A percentile compares a stretch with the other conserved stretches of the same genome.
Evolutionary conservation across 2,888 invertebrate species (phyloP).

Genomic region (Acronicta aceris): DNA sequence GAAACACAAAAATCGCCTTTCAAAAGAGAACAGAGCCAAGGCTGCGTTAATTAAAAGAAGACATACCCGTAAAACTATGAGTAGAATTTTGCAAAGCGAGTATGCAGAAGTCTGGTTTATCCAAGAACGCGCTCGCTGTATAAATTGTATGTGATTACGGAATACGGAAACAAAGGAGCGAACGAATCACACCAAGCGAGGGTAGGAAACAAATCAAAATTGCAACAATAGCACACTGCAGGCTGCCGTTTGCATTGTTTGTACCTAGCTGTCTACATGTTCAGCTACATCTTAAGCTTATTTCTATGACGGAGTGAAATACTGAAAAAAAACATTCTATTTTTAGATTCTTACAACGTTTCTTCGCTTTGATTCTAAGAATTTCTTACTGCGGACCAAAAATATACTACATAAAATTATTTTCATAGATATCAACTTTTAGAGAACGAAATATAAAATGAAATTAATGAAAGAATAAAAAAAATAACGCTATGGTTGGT

Average conservation of each 20-base stretch:
- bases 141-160: conserved; percentile 61
- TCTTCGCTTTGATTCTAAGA: background rate
- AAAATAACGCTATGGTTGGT: too few relatives aligned
- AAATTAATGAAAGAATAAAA: too few relatives aligned
- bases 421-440: too few relatives aligned
- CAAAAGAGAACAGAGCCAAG: conserved; percentile 14
- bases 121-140: conserved; percentile 39
- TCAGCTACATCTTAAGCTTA: conserved; percentile 12
- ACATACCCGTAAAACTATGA: conserved; percentile 21
- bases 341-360: conserved; percentile 1
- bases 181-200: conserved; percentile 25
- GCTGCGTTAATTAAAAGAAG: conserved; percentile 43
- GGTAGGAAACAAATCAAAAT: conserved; percentile 53
- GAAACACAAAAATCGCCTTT: conserved; percentile 11
- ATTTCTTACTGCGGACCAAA: background rate
- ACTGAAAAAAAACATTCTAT: conserved; percentile 5
- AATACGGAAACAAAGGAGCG: conserved; percentile 57
- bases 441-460: too few relatives aligned
- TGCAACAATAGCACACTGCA: conserved; percentile 38
- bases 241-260: conserved; percentile 34
- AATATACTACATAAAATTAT: too few relatives aligned
- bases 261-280: conserved; percentile 18
- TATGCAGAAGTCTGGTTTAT: conserved; percentile 23
- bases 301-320: conserved; percentile 12
- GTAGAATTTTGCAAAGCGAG: conserved; percentile 16